phyloP scores from a whole-genome alignment of 2,113 vertebrate genomes.

The Ginglymostoma cirratum region DNA sequence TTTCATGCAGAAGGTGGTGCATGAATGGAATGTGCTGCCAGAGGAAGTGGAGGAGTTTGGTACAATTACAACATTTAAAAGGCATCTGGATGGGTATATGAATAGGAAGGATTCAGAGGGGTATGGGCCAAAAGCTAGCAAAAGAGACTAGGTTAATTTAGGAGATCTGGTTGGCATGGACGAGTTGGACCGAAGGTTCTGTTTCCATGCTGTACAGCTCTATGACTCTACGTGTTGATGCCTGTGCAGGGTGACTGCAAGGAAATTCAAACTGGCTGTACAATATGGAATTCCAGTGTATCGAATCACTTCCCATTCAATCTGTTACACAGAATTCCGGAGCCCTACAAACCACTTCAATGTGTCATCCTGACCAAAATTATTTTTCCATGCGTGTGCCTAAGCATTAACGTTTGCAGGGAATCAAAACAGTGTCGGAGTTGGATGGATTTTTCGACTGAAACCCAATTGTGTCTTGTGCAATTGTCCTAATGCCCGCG shows the following conservation, averaged over 20 bases:
- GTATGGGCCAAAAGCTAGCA: too few species aligned
- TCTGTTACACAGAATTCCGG: neutral
- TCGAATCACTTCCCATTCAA: slow-evolving; percentile 26
- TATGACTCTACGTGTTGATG: neutral
- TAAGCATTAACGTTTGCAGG: neutral
- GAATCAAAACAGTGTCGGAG: neutral
- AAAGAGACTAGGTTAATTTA: too few species aligned
- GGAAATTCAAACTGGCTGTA: neutral
- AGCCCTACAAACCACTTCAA: neutral
- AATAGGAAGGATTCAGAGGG: too few species aligned
- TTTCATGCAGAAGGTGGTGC: too few species aligned
- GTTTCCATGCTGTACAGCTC: too few species aligned
- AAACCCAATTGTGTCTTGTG: neutral
- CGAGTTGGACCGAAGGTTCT: too few species aligned
- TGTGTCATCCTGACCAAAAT: neutral
- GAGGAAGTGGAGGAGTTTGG: too few species aligned
- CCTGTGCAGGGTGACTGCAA: neutral
- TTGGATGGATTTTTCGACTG: neutral
- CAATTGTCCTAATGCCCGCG: neutral
- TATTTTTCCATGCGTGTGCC: neutral
- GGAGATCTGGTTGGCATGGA: too few species aligned
- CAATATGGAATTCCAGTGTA: slow-evolving; percentile 1
- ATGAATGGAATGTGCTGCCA: too few species aligned
- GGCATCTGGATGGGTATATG: too few species aligned
- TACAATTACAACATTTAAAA: too few species aligned